These are phyloP conservation scores for Caenorhabditis sp. DNA, from an alignment of 2,888 invertebrate genomes.

Conservation along the genomic window DNA sequence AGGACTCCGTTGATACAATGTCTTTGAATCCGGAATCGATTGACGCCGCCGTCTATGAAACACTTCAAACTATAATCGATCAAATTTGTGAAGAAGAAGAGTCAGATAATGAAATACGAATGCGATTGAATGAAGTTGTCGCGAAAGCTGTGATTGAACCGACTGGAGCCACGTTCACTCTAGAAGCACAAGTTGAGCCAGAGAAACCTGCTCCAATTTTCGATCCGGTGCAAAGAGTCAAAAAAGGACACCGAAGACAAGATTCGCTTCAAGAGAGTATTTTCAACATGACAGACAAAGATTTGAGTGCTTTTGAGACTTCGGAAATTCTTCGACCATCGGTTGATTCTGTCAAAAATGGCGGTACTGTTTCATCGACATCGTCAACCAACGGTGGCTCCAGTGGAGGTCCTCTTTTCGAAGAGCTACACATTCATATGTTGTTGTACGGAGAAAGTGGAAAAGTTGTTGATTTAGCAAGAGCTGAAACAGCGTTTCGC, in stretches of 20 bases:
- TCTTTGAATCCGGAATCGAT: constrained; percentile 54
- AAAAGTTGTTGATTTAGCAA: constrained; percentile 54
- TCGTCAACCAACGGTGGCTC: constrained; percentile 7
- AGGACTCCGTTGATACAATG: constrained; percentile 64
- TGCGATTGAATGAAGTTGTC: constrained; percentile 11
- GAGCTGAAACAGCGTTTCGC: constrained; percentile 66
- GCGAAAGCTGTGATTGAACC: constrained; percentile 13
- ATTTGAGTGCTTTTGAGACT: constrained; percentile 51
- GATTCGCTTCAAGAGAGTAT: constrained; percentile 68
- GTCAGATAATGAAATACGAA: constrained; percentile 39
- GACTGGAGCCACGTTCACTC: constrained; percentile 15
- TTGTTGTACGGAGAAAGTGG: constrained; percentile 75
- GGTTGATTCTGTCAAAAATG: constrained; percentile 41
- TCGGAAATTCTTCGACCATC: constrained; percentile 50
- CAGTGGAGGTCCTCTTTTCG: constrained; percentile 74
- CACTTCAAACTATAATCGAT: constrained; percentile 60
- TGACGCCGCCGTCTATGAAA: constrained; percentile 60
- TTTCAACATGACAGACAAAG: constrained; percentile 56
- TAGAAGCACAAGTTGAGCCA: constrained; percentile 7
- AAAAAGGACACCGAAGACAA: constrained; percentile 62
- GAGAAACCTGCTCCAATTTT: constrained; percentile 8
- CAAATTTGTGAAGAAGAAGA: constrained; percentile 55
- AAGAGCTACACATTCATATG: constrained; percentile 84
- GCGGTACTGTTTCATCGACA: constrained; percentile 30
- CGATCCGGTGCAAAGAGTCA: constrained; percentile 37